phyloP scores from a whole-genome alignment of 2,797 vertebrate species.

The Coracias cyanogaster region DNA sequence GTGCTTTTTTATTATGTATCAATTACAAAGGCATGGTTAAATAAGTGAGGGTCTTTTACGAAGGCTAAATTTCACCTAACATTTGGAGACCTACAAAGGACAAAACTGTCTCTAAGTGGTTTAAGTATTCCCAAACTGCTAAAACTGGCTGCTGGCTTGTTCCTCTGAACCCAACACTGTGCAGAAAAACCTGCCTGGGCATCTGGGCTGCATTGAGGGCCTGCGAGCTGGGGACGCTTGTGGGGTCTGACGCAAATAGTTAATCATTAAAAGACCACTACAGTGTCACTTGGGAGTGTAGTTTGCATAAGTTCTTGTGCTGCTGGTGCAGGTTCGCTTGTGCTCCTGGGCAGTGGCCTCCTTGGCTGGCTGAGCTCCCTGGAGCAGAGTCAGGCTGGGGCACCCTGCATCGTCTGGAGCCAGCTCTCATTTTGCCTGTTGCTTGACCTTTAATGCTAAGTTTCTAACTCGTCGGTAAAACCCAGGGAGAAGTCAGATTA shows the following conservation, averaged over 20 bases:
- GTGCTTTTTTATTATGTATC: background rate
- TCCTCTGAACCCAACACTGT: background rate
- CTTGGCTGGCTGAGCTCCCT: background rate
- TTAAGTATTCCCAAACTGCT: background rate
- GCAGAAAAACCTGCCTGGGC: background rate
- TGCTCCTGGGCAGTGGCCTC: background rate
- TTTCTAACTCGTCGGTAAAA: background rate
- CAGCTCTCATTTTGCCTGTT: background rate
- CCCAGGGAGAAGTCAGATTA: conserved; percentile 36
- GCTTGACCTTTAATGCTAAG: background rate
- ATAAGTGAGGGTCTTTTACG: background rate
- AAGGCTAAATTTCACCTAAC: background rate
- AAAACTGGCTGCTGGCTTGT: background rate
- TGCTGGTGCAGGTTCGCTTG: fast-evolving
- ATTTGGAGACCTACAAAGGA: background rate
- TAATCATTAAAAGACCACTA: fast-evolving
- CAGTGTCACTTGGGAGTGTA: background rate
- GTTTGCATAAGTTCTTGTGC: fast-evolving
- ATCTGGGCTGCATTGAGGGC: fast-evolving
- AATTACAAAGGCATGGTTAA: background rate
- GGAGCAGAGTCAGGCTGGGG: background rate
- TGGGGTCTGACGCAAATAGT: background rate
- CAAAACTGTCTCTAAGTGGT: background rate
- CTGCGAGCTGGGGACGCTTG: background rate
- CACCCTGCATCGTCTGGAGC: fast-evolving